Conservation (phyloP, 2,113 vertebrate genomes). For the Mormyrus iriodes region DNA sequence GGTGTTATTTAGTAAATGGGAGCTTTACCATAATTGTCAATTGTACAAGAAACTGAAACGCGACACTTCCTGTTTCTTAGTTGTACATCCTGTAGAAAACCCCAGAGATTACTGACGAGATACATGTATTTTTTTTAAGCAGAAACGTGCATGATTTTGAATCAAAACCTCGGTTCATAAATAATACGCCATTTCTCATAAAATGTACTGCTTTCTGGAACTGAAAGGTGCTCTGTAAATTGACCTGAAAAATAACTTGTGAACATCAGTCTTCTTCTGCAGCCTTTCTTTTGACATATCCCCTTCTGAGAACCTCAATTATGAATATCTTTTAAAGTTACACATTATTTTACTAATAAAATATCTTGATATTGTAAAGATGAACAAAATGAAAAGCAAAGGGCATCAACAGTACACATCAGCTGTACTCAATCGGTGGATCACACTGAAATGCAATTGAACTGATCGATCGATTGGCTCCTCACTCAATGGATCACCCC, state of each 20-base stretch:
- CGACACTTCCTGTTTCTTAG: slow-evolving; percentile 22
- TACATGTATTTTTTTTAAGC: background rate
- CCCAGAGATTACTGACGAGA: slow-evolving; percentile 18
- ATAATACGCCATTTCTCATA: slow-evolving; percentile 12
- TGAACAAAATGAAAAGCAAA: too few species aligned
- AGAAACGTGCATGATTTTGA: slow-evolving; percentile 5
- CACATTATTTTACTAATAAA: background rate
- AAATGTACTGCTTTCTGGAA: background rate
- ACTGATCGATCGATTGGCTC: background rate
- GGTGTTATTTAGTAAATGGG: background rate
- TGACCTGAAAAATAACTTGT: background rate
- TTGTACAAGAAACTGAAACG: slow-evolving; percentile 25
- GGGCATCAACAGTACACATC: background rate
- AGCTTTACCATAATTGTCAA: slow-evolving; percentile 17
- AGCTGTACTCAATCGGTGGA: background rate
- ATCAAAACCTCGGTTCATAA: background rate
- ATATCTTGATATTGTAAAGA: too few species aligned
- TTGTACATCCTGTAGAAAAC: slow-evolving; percentile 28
- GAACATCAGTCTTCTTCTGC: background rate
- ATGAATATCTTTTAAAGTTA: background rate
- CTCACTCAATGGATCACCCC: too few species aligned
- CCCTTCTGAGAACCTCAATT: background rate
- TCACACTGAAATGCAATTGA: background rate
- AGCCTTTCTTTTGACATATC: background rate
- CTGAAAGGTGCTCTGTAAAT: background rate